A percentile compares a stretch with the other conserved stretches of the same genome.
These are phyloP conservation scores for Acanthacorydalis orientalis DNA, from an alignment of 2,888 invertebrate species.

Conservation along the genomic window DNA sequence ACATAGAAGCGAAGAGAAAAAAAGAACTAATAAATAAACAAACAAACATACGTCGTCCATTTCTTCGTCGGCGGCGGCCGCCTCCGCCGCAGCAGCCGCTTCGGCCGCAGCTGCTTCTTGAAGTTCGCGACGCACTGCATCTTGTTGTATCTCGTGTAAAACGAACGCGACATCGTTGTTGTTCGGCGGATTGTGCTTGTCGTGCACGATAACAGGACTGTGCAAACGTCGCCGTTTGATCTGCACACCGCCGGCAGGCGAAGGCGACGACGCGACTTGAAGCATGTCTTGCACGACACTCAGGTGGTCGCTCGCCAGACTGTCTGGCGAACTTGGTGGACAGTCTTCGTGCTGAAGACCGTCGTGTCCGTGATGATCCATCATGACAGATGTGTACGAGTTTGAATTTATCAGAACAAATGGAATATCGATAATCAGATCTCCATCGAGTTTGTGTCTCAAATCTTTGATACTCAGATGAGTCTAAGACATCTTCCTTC, in stretches of 20 bases:
- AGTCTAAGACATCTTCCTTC: too few relatives aligned
- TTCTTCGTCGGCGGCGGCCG: not conserved
- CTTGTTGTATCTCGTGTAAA: constrained; percentile 2
- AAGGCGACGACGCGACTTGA: not conserved
- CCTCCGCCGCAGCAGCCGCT: not conserved
- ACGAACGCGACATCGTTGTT: constrained; percentile 3
- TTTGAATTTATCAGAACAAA: too few relatives aligned
- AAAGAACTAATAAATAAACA: not conserved
- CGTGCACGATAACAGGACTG: not conserved
- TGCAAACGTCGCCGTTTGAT: constrained; percentile 2
- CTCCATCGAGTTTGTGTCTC: too few relatives aligned
- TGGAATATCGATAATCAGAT: too few relatives aligned
- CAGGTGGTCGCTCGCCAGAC: constrained; percentile 4
- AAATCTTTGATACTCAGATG: too few relatives aligned
- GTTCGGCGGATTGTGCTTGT: not conserved
- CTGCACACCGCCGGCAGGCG: not conserved
- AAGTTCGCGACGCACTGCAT: not conserved
- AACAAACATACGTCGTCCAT: constrained; percentile 3
- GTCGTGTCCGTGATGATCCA: too few relatives aligned
- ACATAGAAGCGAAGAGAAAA: not conserved
- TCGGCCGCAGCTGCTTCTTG: not conserved
- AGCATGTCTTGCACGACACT: constrained; percentile 6
- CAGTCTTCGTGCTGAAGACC: not conserved
- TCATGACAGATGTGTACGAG: too few relatives aligned
- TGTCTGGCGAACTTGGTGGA: constrained; percentile 5